Evolutionary conservation across 2,888 invertebrate genomes (phyloP).

Genomic region (Meta bourneti): DNA sequence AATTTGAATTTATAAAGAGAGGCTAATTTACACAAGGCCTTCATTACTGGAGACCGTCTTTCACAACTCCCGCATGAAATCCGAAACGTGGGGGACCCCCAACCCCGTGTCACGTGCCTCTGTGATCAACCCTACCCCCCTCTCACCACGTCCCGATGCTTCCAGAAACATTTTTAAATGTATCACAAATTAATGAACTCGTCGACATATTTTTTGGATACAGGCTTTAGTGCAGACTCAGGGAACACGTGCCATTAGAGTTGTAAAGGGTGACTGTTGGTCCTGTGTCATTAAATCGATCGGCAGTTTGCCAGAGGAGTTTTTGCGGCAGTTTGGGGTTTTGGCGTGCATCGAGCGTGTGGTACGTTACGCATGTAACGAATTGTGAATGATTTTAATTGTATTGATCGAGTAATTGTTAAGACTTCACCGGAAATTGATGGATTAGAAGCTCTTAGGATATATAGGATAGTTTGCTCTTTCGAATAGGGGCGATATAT

Average conservation of each 20-base stretch:
- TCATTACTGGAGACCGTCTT: constrained; percentile 25
- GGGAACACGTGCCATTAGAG: neutral
- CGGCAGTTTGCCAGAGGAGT: neutral
- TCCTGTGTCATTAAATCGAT: neutral
- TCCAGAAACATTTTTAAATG: constrained; percentile 58
- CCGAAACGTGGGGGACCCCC: constrained; percentile 14
- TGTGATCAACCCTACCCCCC: neutral
- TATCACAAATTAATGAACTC: constrained; percentile 74
- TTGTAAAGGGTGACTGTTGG: neutral
- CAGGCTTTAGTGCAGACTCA: neutral
- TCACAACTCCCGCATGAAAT: constrained; percentile 12
- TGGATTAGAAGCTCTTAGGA: no score
- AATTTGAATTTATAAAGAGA: constrained; percentile 57
- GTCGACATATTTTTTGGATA: constrained; percentile 25
- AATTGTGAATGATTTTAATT: neutral
- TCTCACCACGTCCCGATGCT: constrained; percentile 27
- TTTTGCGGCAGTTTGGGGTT: neutral
- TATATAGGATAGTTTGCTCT: no score
- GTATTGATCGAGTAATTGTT: neutral
- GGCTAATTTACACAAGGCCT: constrained; percentile 43
- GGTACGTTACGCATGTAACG: no score
- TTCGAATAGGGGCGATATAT: no score
- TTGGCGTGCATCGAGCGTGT: neutral
- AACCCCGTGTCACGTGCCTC: constrained; percentile 19
- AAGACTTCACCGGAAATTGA: neutral